Evolutionary conservation across 2,888 invertebrate species (phyloP).

Genomic region (Athalia circularis): DNA sequence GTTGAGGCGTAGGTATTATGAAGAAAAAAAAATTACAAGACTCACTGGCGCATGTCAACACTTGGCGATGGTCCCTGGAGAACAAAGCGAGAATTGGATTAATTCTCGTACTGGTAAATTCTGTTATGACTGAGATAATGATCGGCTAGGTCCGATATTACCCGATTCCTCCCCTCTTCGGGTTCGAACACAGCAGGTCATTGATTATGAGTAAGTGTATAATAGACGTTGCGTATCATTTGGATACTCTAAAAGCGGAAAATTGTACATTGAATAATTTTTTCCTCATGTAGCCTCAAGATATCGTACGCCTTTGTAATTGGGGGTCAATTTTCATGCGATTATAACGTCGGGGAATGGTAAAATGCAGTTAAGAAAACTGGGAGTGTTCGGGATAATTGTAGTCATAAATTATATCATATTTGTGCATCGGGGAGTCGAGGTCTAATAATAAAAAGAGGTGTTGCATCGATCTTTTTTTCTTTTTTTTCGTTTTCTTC

Average conservation of each 20-base stretch:
- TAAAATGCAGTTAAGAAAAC: constrained; percentile 49
- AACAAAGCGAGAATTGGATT: too few species aligned
- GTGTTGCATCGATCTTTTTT: too few species aligned
- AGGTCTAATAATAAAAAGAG: constrained; percentile 61
- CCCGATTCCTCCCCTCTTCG: background rate
- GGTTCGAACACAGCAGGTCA: background rate
- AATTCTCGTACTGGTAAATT: too few species aligned
- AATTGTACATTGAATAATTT: background rate
- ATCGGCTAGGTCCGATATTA: too few species aligned
- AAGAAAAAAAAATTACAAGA: too few species aligned
- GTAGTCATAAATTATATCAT: constrained; percentile 69
- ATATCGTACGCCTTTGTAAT: constrained; percentile 54
- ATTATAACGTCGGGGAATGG: constrained; percentile 37
- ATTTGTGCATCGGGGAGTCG: constrained; percentile 59
- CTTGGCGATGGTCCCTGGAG: too few species aligned
- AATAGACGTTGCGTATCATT: too few species aligned
- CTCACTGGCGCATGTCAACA: too few species aligned
- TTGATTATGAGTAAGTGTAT: background rate
- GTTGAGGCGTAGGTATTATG: too few species aligned
- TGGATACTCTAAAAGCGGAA: too few species aligned
- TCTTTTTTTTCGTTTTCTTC: too few species aligned
- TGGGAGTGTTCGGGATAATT: constrained; percentile 66
- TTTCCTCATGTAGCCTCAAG: background rate
- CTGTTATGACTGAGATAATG: too few species aligned
- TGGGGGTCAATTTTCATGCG: constrained; percentile 60